Evolutionary conservation across 2,113 vertebrate species (phyloP).

Genomic region (Colistium nudipinnis): DNA sequence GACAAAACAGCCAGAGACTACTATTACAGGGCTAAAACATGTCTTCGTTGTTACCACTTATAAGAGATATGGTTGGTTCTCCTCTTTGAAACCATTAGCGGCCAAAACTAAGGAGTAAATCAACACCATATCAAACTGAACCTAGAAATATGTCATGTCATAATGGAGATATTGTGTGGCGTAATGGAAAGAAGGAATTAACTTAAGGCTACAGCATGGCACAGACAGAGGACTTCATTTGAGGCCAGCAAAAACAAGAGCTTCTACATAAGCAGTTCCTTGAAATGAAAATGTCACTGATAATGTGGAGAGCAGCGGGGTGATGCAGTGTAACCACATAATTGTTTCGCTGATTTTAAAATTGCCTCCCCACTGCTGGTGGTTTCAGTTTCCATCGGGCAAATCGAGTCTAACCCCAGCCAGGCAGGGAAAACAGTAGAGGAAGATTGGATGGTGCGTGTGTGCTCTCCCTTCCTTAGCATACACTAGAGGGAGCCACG

Average conservation of each 20-base stretch:
- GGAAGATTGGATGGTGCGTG: slow-evolving; percentile 46
- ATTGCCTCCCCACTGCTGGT: slow-evolving; percentile 62
- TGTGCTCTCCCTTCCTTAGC: slow-evolving; percentile 47
- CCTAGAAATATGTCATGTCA: slow-evolving; percentile 58
- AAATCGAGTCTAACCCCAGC: slow-evolving; percentile 66
- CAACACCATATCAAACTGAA: slow-evolving; percentile 67
- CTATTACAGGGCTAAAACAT: slow-evolving; percentile 53
- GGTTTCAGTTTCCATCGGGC: slow-evolving; percentile 59
- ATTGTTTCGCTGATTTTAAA: slow-evolving; percentile 75
- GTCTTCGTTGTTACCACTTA: slow-evolving; percentile 50
- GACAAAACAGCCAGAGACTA: slow-evolving; percentile 57
- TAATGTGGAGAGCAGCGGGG: slow-evolving; percentile 59
- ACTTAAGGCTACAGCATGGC: slow-evolving; percentile 28
- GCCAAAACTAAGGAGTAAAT: slow-evolving; percentile 61
- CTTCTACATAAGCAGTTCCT: slow-evolving; percentile 55
- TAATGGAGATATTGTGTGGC: slow-evolving; percentile 61
- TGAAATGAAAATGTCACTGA: slow-evolving; percentile 71
- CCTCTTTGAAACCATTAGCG: slow-evolving; percentile 55
- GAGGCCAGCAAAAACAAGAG: slow-evolving; percentile 40
- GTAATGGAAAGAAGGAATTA: slow-evolving; percentile 47
- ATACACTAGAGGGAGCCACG: slow-evolving; percentile 67
- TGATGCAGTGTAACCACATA: slow-evolving; percentile 57
- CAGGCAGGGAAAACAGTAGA: slow-evolving; percentile 59
- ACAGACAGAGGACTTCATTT: slow-evolving; percentile 25
- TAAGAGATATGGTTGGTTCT: slow-evolving; percentile 43